phyloP scores from a whole-genome alignment of 1,140 invertebrate species.

The Drosophila asahinai region DNA sequence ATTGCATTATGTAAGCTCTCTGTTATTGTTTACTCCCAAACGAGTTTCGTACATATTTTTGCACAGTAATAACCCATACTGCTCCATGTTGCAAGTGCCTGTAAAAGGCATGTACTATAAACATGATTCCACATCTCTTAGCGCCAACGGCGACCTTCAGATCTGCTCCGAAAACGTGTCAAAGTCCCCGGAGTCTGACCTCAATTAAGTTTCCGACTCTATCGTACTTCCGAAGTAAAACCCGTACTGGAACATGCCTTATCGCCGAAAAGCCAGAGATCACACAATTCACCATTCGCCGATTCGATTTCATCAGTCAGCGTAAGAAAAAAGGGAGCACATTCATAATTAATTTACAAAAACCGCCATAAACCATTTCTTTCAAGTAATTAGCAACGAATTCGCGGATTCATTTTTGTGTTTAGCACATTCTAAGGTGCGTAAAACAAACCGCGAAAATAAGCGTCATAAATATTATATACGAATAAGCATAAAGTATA shows the following conservation, averaged over 20 bases:
- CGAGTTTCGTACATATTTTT: conserved; percentile 38
- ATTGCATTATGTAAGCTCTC: conserved; percentile 51
- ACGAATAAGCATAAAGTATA: conserved; percentile 11
- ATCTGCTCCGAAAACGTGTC: conserved; percentile 45
- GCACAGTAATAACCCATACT: conserved; percentile 26
- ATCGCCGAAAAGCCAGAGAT: conserved; percentile 21
- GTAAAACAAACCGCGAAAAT: conserved; percentile 67
- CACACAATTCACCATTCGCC: conserved; percentile 8
- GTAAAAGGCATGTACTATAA: conserved; percentile 28
- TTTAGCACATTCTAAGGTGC: conserved; percentile 71
- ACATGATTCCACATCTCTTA: conserved; percentile 37
- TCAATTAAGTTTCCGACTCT: conserved; percentile 26
- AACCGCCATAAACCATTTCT: conserved; percentile 40
- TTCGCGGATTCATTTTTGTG: conserved; percentile 34
- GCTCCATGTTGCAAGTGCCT: conserved; percentile 34
- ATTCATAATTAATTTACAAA: conserved; percentile 54
- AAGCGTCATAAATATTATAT: conserved; percentile 51
- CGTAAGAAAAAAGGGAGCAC: conserved; percentile 20
- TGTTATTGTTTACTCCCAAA: conserved; percentile 52
- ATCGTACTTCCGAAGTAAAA: conserved; percentile 21
- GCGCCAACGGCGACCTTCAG: conserved; percentile 33
- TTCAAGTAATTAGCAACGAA: conserved; percentile 62
- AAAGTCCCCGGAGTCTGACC: conserved; percentile 46
- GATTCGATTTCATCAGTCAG: conserved; percentile 51
- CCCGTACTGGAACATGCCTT: conserved; percentile 19